Evolutionary conservation across 1,140 invertebrate genomes (phyloP).

Genomic region (Oscheius sp.): DNA sequence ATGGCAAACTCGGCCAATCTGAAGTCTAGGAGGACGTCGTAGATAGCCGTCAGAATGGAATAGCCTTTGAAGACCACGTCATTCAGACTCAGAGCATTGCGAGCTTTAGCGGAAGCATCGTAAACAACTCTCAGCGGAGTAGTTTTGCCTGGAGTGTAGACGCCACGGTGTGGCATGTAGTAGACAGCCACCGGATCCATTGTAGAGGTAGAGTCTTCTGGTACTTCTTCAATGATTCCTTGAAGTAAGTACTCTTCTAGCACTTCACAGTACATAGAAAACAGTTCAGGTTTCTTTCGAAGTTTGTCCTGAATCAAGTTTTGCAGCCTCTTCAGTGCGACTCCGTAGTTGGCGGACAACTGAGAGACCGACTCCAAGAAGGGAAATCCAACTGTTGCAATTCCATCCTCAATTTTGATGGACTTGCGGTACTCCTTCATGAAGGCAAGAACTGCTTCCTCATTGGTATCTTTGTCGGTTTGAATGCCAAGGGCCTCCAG

Average conservation of each 20-base stretch:
- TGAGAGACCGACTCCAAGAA: background rate
- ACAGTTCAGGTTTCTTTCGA: background rate
- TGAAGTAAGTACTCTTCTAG: background rate
- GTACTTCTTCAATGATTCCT: constrained; percentile 16
- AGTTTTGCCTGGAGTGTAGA: constrained; percentile 49
- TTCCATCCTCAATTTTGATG: background rate
- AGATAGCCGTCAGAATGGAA: constrained; percentile 11
- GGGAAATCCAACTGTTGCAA: background rate
- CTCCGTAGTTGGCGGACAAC: background rate
- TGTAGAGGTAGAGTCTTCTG: background rate
- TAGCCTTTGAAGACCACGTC: constrained; percentile 47
- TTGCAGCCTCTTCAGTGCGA: background rate
- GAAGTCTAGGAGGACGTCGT: constrained; percentile 28
- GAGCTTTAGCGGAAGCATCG: constrained; percentile 56
- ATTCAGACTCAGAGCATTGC: constrained; percentile 54
- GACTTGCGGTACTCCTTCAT: background rate
- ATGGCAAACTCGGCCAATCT: constrained; percentile 15
- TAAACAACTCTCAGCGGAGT: constrained; percentile 61
- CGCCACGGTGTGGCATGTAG: constrained; percentile 64
- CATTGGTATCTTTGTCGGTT: background rate
- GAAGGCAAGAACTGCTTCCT: background rate
- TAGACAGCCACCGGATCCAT: background rate
- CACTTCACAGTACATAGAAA: background rate
- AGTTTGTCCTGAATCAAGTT: too few relatives aligned
- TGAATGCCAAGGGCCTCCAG: background rate